phyloP scores from a whole-genome alignment of 2,888 invertebrate genomes.

The Cartodere bifasciata region DNA sequence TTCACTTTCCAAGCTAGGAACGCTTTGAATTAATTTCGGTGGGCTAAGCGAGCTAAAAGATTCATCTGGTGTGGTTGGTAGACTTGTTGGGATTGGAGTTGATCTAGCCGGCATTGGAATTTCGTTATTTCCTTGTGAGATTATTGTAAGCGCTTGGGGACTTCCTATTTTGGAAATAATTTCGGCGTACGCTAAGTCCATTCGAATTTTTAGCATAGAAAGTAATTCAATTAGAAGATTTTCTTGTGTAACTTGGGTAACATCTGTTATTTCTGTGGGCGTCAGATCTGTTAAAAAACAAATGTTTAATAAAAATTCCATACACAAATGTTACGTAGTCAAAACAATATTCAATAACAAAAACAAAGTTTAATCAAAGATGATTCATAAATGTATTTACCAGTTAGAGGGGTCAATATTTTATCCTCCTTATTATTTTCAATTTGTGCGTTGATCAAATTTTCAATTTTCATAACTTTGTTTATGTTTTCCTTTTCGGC shows the following conservation, averaged over 20 bases:
- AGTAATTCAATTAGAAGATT: conserved; percentile 58
- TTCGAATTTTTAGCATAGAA: conserved; percentile 63
- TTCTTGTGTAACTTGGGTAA: conserved; percentile 21
- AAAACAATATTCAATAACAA: neutral
- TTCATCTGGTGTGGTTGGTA: conserved; percentile 33
- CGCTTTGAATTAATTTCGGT: conserved; percentile 9
- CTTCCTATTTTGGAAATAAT: conserved; percentile 51
- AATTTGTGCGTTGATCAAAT: conserved; percentile 30
- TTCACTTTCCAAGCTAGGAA: conserved; percentile 20
- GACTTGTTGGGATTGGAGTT: conserved; percentile 24
- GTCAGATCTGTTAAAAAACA: conserved; percentile 18
- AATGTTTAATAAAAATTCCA: neutral
- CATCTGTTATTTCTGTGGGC: conserved; percentile 22
- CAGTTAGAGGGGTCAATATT: neutral
- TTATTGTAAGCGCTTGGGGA: conserved; percentile 33
- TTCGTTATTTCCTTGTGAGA: conserved; percentile 30
- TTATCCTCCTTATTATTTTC: conserved; percentile 22
- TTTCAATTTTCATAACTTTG: conserved; percentile 32
- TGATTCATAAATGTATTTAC: neutral
- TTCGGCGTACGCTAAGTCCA: conserved; percentile 67
- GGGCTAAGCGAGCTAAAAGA: conserved; percentile 22
- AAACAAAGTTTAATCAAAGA: conserved; percentile 2
- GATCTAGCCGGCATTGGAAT: conserved; percentile 17
- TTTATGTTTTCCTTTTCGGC: conserved; percentile 33
- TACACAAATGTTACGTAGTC: neutral